Base-by-base conservation (phyloP, 2,113 vertebrate genomes). In the Mastomys coucha region DNA sequence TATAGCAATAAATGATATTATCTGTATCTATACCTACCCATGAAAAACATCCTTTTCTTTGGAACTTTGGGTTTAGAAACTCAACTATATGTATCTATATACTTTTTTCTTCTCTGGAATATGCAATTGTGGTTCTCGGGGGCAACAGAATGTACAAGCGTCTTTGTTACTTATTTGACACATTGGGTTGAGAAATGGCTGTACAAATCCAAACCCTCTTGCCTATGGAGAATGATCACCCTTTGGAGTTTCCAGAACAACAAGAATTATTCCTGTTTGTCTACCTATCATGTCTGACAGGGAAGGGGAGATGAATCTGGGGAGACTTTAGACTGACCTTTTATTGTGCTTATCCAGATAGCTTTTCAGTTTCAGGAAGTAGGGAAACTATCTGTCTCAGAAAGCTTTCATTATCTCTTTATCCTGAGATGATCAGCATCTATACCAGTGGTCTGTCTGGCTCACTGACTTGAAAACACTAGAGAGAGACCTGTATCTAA, bases 371-470 rank as follows among this genome's bases (percentile, higher is more conserved):
- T 76, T 93, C 36, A 78, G 81, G 58, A 76, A 76, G 0, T 69
- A 33, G 67, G 65, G 28, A 67, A 16, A 31, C 67, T 31, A 0
- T 33, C 65, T 69, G 65, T 69, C 2, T 39, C 20, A 12, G 36
- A 60, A 82, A 82, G 22, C 20, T 78, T 80, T 89, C 75, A 13
- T 78, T 45, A 77, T 84, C 78, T 16, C 20, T 94, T 87, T 94
- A 11, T 28, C 49, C 49, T 77, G 72, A 81, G 5, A 12, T 82
- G 19, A 72, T 33, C 4, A 72, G 7, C 39, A 84, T 72, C 33
- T 67, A 93, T 73, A 36, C 14, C 5, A 89, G 31, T 39, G 13
- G 0, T 95, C 28, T 93, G 1, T 89, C 49, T 77, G 22, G 33
- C 14, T 95, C 51, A 84, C 63, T 89, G 33, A 69, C n/a, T 45